Base-by-base conservation (phyloP, 2,797 vertebrate species). In the Bryconaethiops microstoma region DNA sequence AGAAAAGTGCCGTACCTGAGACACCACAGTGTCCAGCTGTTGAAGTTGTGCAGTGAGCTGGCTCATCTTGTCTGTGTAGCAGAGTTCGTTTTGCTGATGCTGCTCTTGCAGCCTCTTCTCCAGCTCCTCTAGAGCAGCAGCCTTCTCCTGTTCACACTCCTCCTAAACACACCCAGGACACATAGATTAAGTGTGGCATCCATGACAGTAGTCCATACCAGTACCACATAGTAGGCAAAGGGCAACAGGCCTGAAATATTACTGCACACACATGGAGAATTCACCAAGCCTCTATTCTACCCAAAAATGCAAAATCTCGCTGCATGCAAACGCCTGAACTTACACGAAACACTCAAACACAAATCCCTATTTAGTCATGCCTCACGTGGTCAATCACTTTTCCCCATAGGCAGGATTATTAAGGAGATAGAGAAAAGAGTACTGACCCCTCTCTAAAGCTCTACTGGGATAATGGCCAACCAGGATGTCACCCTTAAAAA, bases 11-110 rank as follows among this genome's bases (percentile, higher is more conserved):
- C 25, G 67, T 86, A 98, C 97, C 96, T 97, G 94, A 50, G 86
- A 86, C 52, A 95, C 92, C 29, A 93, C 85, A 57, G 86, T 78
- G n/a, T 91, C 89, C 13, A 93, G 94, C 82, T 96, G 93, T 82
- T 95, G 94, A 12, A 97, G 93, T 81, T 95, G 94, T 21, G 83
- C 77, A 25, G 91, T 93, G 60, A 96, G 89, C 62, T 90, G 87
- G 67, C 93, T 93, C 87, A 92, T 93, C 80, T 96, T 94, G 75
- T 88, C 87, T 0, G 87, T 91, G 82, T 92, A 91, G 88, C 86
- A 82, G 39, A 19, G 77, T 77, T 92, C 93, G 55, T 87, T 89
- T 74, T 91, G 91, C 82, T 95, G 93, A 9, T 90, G 91, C 83
- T 92, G 90, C 23, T 88, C 83, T 9, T 71, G 78, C 50, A 93